Conservation (phyloP, 1,140 invertebrate genomes). For the Lamellibrachia luymesi region DNA sequence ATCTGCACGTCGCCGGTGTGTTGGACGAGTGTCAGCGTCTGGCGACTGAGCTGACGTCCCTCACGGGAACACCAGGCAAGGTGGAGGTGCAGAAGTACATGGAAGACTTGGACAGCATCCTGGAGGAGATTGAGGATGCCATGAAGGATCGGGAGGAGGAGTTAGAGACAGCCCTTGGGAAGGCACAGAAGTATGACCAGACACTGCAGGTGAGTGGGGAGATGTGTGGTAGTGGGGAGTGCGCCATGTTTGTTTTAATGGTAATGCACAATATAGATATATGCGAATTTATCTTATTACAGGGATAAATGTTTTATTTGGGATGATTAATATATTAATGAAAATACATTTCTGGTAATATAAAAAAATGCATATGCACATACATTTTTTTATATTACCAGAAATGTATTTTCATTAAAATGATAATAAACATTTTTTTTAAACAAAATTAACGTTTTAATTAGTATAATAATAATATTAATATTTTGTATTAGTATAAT, state of each 20-base stretch:
- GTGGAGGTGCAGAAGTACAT: slow-evolving; percentile 71
- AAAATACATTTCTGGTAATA: too few species aligned
- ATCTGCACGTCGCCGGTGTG: slow-evolving; percentile 10
- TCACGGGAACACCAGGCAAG: slow-evolving; percentile 93
- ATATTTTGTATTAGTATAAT: neutral
- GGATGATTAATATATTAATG: too few species aligned
- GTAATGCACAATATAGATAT: neutral
- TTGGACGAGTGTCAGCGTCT: slow-evolving; percentile 86
- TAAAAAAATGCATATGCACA: too few species aligned
- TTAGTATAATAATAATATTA: neutral
- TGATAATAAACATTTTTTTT: too few species aligned
- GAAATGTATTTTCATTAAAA: too few species aligned
- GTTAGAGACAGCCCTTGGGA: slow-evolving; percentile 90
- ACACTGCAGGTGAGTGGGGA: slow-evolving; percentile 68
- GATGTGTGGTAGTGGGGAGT: neutral
- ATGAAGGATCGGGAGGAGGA: slow-evolving; percentile 62
- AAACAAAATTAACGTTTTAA: too few species aligned
- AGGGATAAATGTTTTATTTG: too few species aligned
- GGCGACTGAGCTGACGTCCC: slow-evolving; percentile 86
- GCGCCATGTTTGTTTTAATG: neutral
- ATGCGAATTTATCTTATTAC: too few species aligned
- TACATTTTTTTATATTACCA: too few species aligned
- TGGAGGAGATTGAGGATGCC: slow-evolving; percentile 51
- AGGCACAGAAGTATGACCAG: slow-evolving; percentile 92
- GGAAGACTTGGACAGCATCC: slow-evolving; percentile 61